Evolutionary conservation across 2,888 invertebrate species (phyloP).

Genomic region (Lithophane semibrunnea): DNA sequence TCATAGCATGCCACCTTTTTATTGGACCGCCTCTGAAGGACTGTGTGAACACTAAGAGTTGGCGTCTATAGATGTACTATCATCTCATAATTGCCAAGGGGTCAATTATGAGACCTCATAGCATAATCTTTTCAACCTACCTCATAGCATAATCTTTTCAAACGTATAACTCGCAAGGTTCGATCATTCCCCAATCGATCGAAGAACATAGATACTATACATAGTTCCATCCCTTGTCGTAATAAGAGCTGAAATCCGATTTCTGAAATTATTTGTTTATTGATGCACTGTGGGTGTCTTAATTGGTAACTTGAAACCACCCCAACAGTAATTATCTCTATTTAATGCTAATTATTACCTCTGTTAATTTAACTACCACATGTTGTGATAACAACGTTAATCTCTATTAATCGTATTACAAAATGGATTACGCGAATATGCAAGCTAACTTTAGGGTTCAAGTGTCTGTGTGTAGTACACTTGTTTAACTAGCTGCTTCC

Average conservation of each 20-base stretch:
- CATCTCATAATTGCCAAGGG: too few species aligned
- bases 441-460: background rate
- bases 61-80: too few species aligned
- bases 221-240: background rate
- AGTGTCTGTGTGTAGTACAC: background rate
- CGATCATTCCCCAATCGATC: background rate
- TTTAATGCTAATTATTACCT: conserved; percentile 4
- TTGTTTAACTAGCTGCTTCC: background rate
- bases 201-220: background rate
- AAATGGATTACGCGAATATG: conserved; percentile 18
- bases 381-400: background rate
- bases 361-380: background rate
- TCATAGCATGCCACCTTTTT: background rate
- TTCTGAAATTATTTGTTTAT: background rate
- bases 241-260: background rate
- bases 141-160: background rate
- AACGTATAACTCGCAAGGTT: background rate
- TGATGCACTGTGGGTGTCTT: background rate
- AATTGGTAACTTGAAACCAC: background rate
- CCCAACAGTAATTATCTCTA: background rate
- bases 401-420: conserved; percentile 27
- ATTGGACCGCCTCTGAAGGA: background rate
- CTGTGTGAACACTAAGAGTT: background rate
- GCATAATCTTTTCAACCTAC: background rate
- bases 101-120: too few species aligned